These are phyloP conservation scores for Drosophila kikkawai DNA, from an alignment of 1,140 invertebrate genomes.

Conservation along the genomic window DNA sequence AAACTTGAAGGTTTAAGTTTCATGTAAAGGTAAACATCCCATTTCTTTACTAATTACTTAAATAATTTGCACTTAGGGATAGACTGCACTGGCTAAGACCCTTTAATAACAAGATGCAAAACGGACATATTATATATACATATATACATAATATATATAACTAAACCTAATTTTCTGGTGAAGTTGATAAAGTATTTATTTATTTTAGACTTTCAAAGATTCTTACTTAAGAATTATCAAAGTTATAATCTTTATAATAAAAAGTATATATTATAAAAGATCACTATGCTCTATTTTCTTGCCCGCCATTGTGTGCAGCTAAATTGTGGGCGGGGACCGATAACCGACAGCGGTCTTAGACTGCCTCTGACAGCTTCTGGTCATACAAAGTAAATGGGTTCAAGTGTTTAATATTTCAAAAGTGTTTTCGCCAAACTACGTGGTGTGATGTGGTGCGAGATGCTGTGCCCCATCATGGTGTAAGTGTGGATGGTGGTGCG, in stretches of 20 bases:
- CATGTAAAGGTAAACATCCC: too few relatives aligned
- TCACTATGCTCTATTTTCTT: background rate
- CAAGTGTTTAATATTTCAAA: constrained; percentile 75
- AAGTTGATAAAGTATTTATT: background rate
- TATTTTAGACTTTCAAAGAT: background rate
- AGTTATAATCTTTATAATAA: fast-evolving
- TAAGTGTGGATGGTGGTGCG: background rate
- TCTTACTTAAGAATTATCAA: background rate
- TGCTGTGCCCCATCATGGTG: constrained; percentile 6
- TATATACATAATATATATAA: too few relatives aligned
- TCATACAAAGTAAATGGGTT: constrained; percentile 66
- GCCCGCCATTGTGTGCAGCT: background rate
- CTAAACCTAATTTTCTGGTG: too few relatives aligned
- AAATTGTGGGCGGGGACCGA: constrained; percentile 1
- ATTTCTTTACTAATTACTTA: too few relatives aligned
- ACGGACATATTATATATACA: too few relatives aligned
- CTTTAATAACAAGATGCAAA: background rate
- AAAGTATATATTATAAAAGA: background rate
- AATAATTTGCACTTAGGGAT: too few relatives aligned
- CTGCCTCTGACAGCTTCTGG: constrained; percentile 35
- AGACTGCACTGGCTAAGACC: too few relatives aligned
- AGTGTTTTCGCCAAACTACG: constrained; percentile 63
- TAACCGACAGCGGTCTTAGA: constrained; percentile 11
- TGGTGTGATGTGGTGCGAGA: constrained; percentile 46
- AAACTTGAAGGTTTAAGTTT: too few relatives aligned